Base-by-base conservation (phyloP, 2,113 vertebrate species). In the Lepus americanus region DNA sequence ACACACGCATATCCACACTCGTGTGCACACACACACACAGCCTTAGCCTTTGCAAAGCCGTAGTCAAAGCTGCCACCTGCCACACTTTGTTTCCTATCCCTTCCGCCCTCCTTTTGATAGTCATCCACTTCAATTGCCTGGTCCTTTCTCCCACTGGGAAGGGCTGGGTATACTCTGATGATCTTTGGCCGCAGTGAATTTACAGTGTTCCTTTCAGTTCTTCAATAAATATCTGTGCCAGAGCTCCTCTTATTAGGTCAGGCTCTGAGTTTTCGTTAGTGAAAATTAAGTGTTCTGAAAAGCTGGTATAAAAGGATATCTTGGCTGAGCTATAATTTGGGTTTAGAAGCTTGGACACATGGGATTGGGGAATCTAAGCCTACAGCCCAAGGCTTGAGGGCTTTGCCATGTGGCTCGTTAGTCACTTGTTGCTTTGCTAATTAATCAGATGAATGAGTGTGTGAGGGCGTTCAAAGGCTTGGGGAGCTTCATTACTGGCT, bases 1-100 rank as follows among this genome's bases (percentile, higher is more conserved):
- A 4, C 39, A 19, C 13, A 0, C 44, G 12, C 67, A n/a, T n/a
- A 17, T 17, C 33, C 22, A 29, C 11, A 39, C 6, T 19, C 39
- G 13, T 12, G 4, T 27, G 3, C 64, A 5, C 33, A 29, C 19
- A 59, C 44, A 7, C n/a, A 4, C 17, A 1, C 7, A 5, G 0
- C 5, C 17, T 80, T 13, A 10, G 25, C 64, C 10, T 27, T 51
- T 69, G 8, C 27, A 64, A 39, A 7, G 27, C 14, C 76, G 6
- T 2, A 17, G 9, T 72, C 31, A 90, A 74, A 92, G 49, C 78
- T 12, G 12, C 11, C 49, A 3, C 14, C 25, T 3, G 2, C 76
- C 29, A 9, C 27, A n/a, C 22, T 66, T 95, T 33, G 3, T 27
- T 39, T 81, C 49, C 39, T 72, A 63, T 36, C 77, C 72, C 20